A percentile compares a stretch with the other conserved stretches of the same genome.
These are phyloP conservation scores for Epirrhoe tristata DNA, from an alignment of 2,888 invertebrate genomes.

Conservation along the genomic window DNA sequence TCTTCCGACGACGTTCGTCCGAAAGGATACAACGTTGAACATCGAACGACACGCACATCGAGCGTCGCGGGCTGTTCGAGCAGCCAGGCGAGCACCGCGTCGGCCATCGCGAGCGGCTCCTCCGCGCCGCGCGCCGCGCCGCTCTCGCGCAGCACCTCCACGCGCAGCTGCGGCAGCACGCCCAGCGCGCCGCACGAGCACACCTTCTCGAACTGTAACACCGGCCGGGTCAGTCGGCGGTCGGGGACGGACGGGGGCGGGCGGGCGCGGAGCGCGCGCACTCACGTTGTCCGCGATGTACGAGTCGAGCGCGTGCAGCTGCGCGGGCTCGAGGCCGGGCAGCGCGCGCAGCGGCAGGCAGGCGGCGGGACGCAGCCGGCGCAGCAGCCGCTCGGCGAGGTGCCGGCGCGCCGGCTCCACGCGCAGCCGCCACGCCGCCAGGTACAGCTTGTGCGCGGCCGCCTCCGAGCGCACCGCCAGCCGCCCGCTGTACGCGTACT, in stretches of 20 bases:
- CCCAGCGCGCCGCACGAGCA: constrained; percentile 87
- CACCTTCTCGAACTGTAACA: constrained; percentile 86
- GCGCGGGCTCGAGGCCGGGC: constrained; percentile 87
- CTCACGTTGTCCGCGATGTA: constrained; percentile 89
- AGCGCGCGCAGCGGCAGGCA: constrained; percentile 86
- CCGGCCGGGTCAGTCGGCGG: not conserved
- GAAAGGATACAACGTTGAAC: no score
- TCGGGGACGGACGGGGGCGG: not conserved
- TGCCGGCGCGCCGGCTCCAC: constrained; percentile 90
- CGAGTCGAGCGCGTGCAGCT: constrained; percentile 83
- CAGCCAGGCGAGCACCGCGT: constrained; percentile 88
- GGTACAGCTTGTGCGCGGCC: constrained; percentile 90
- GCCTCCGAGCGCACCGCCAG: constrained; percentile 76
- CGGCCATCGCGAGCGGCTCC: constrained; percentile 85
- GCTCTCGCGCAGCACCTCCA: constrained; percentile 91
- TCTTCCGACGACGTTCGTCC: no score
- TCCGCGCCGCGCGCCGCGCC: constrained; percentile 87
- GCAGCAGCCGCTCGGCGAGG: constrained; percentile 89
- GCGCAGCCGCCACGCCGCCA: constrained; percentile 91
- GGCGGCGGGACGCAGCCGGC: constrained; percentile 83
- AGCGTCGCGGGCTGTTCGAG: constrained; percentile 57
- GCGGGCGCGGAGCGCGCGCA: constrained; percentile 27
- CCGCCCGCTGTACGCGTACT: constrained; percentile 93
- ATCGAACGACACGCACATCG: no score
- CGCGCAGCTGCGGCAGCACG: constrained; percentile 88